Percentiles rank a stretch among this genome's conserved stretches.
These are phyloP conservation scores for Helicoverpa armigera DNA, from an alignment of 1,140 invertebrate genomes.

Conservation along the genomic window DNA sequence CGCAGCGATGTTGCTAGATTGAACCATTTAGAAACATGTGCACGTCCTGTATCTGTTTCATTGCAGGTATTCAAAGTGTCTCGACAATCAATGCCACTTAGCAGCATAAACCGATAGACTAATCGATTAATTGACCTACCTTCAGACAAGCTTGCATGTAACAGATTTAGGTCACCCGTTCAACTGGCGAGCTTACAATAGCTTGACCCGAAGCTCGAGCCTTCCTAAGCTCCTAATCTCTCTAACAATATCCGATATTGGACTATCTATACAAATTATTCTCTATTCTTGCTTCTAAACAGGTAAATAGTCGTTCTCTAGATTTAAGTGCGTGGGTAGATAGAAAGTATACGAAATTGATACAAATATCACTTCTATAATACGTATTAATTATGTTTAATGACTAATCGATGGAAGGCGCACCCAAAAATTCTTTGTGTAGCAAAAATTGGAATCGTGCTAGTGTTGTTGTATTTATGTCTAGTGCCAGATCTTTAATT, in stretches of 20 bases:
- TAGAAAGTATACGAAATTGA: constrained; percentile 48
- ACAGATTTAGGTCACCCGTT: constrained; percentile 34
- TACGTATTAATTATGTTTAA: constrained; percentile 46
- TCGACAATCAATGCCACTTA: constrained; percentile 22
- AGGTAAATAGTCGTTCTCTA: constrained; percentile 31
- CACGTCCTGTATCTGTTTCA: neutral
- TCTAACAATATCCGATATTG: constrained; percentile 30
- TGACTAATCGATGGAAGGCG: constrained; percentile 29
- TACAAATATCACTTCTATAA: constrained; percentile 47
- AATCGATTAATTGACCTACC: constrained; percentile 39
- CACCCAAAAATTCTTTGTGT: constrained; percentile 47
- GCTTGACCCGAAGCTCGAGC: constrained; percentile 32
- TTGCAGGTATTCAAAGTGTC: constrained; percentile 15
- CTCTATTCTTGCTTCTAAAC: constrained; percentile 33
- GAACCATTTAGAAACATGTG: neutral
- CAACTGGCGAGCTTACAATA: constrained; percentile 21
- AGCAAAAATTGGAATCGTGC: constrained; percentile 26
- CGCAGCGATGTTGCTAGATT: neutral
- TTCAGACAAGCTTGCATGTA: constrained; percentile 26
- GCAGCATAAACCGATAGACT: constrained; percentile 8
- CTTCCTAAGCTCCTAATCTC: constrained; percentile 34
- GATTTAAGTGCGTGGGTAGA: constrained; percentile 38
- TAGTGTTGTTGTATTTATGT: constrained; percentile 5
- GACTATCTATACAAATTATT: constrained; percentile 14
- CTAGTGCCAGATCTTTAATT: constrained; percentile 12